Base-by-base conservation (phyloP, 1,140 invertebrate species). In the Hormaphis cornu region DNA sequence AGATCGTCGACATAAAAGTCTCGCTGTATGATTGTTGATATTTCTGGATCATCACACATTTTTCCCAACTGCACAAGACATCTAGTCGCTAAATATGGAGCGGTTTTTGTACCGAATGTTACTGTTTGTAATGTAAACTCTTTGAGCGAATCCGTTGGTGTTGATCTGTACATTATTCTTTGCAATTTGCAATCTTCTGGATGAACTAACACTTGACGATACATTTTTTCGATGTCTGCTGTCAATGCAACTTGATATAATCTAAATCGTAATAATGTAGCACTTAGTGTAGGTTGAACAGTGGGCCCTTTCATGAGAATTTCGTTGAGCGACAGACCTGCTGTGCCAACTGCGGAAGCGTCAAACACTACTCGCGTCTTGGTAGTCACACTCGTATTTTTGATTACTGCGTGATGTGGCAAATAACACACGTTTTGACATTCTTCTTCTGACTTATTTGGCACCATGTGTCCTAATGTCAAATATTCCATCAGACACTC, bases 311-410 rank as follows among this genome's bases (percentile, higher is more conserved):
- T 72, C 14, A 73, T 37, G 52, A 77, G 58, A n/a, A 69, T 37
- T 53, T 77, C 69, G 71, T 77, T 77, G 12, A 77, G 44, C 24
- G 75, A 74, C 18, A 56, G 16, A 12, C 72, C 75, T 18, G 12
- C 54, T 53, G 74, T 70, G 16, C 72, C 73, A 30, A 73, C 73
- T 8, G 69, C 58, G 0, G 76, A 77, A 8, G 74, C 78, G 59
- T 80, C 75, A 61, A 80, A 79, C 2, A 79, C 76, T 28, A 77
- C 73, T 44, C 78, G 70, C 2, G 75, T n/a, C 52, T 76, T 77
- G 0, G 76, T 78, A 0, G 75, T 78, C 28, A 42, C n/a, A 22
- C 72, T 76, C 4, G 37, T 46, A 1, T 48, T 54, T 42, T 74
- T 71, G 12, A 75, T 22, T 0, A 78, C 74, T n/a, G 71, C 52